These are phyloP conservation scores for Lepetodrilus schrolli DNA, from an alignment of 2,888 invertebrate genomes.

Conservation along the genomic window DNA sequence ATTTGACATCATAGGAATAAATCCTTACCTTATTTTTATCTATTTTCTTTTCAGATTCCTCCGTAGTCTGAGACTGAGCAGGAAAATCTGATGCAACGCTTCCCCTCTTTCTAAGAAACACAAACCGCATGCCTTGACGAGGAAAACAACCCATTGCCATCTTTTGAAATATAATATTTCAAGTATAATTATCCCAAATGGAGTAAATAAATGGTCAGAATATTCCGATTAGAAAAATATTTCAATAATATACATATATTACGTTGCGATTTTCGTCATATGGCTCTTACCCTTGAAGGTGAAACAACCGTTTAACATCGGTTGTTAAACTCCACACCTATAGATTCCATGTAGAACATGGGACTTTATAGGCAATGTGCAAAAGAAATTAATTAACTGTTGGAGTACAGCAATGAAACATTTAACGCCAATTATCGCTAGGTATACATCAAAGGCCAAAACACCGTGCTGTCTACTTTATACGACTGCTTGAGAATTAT, in stretches of 20 bases:
- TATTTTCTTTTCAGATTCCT: background rate
- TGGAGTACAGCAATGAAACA: background rate
- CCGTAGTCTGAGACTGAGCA: background rate
- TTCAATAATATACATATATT: too few relatives aligned
- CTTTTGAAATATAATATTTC: background rate
- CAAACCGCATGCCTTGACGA: constrained; percentile 6
- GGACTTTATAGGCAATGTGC: background rate
- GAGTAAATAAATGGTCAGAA: background rate
- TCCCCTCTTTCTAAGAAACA: background rate
- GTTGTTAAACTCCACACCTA: constrained; percentile 2
- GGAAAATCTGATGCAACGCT: background rate
- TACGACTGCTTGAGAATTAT: too few relatives aligned
- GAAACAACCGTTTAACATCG: too few relatives aligned
- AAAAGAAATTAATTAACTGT: background rate
- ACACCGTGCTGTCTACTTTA: too few relatives aligned
- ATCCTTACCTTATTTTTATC: background rate
- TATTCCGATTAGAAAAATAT: background rate
- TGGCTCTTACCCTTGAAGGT: too few relatives aligned
- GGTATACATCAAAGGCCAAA: too few relatives aligned
- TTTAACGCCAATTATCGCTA: too few relatives aligned
- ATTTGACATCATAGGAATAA: too few relatives aligned
- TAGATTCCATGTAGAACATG: background rate
- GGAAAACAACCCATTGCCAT: background rate
- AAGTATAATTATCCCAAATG: background rate
- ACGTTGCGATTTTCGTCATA: too few relatives aligned